Conservation (phyloP, 2,888 invertebrate species). For the Anthophora plumipes region DNA sequence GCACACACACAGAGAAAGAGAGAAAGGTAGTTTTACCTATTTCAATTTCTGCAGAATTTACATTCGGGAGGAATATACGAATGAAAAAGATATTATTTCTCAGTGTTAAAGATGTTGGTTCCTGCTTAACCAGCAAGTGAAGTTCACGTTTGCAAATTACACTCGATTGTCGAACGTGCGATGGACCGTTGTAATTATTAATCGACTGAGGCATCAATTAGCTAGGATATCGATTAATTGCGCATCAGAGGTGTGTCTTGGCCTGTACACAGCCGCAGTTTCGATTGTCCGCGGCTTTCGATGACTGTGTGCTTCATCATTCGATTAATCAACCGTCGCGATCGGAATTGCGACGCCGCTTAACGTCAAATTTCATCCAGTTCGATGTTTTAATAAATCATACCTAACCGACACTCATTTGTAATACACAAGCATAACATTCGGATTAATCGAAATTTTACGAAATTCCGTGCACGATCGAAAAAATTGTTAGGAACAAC, state of each 20-base stretch:
- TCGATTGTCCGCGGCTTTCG: conserved; percentile 73
- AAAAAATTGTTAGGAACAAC: no score
- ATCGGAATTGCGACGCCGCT: conserved; percentile 1
- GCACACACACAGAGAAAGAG: not conserved
- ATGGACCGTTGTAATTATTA: conserved; percentile 75
- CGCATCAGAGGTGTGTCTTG: conserved; percentile 71
- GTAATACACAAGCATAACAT: not conserved
- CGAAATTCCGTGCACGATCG: not conserved
- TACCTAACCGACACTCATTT: not conserved
- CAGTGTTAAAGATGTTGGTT: not conserved
- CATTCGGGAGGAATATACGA: no score
- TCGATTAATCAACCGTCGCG: conserved; percentile 70
- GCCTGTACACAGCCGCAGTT: conserved; percentile 24
- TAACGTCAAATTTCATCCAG: conserved; percentile 15
- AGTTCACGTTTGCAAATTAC: conserved; percentile 37
- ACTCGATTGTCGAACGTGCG: conserved; percentile 28
- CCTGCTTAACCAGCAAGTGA: conserved; percentile 33
- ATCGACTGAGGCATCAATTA: conserved; percentile 79
- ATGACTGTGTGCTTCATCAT: conserved; percentile 70
- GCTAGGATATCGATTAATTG: conserved; percentile 76
- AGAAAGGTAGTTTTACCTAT: no score
- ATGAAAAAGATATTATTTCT: no score
- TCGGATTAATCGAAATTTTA: not conserved
- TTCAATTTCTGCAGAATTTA: no score
- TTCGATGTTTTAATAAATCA: conserved; percentile 1